phyloP scores from a whole-genome alignment of 2,888 invertebrate genomes.

The Protophormia terraenovae region DNA sequence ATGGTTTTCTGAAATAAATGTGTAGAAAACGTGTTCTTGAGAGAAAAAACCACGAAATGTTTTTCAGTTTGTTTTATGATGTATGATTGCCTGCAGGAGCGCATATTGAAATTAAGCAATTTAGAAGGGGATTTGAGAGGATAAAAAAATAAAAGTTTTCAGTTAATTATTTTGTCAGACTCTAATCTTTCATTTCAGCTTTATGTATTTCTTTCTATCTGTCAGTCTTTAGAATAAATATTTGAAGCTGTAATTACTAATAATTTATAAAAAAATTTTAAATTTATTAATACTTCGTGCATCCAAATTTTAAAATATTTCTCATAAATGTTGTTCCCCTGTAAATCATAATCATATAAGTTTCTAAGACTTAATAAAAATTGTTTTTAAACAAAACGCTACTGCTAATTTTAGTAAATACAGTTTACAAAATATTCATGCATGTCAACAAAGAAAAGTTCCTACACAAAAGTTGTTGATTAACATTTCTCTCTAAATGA shows the following conservation, averaged over 20 bases:
- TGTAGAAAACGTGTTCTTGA: conserved; percentile 70
- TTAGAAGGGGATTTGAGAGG: no score
- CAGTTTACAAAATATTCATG: conserved; percentile 27
- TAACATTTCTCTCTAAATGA: conserved; percentile 42
- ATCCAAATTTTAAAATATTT: no score
- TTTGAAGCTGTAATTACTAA: no score
- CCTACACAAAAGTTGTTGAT: conserved; percentile 51
- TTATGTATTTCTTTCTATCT: no score
- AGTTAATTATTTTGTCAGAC: no score
- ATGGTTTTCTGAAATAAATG: conserved; percentile 67
- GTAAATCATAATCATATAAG: no score
- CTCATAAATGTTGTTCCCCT: no score
- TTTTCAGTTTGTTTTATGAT: conserved; percentile 51
- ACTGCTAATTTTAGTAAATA: not conserved
- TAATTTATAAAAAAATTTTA: no score
- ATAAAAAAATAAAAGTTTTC: no score
- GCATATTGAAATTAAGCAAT: not conserved
- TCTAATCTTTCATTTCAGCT: no score
- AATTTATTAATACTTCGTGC: no score
- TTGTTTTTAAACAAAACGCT: not conserved
- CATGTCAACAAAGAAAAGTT: conserved; percentile 54
- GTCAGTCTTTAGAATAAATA: no score
- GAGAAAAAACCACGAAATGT: conserved; percentile 67
- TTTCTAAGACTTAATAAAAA: not conserved
- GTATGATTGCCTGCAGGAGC: conserved; percentile 30